Percentiles rank a stretch among this genome's conserved stretches.
Conservation (phyloP, 2,797 vertebrate genomes). For the Parambassis ranga region DNA sequence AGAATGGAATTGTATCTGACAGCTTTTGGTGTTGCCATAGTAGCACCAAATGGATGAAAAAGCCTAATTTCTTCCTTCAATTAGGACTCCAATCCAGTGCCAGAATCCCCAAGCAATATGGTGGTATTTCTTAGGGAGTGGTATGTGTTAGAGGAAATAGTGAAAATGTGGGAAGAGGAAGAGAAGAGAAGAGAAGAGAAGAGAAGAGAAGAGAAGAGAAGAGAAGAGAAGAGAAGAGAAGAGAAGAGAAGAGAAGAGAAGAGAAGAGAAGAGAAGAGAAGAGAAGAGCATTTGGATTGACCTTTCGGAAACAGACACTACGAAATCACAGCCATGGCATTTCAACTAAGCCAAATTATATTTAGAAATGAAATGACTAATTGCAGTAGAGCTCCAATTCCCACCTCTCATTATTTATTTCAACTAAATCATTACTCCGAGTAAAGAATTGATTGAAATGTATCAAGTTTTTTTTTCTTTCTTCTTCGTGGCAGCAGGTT, state of each 20-base stretch:
- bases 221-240: background rate
- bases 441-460: slow-evolving; percentile 59
- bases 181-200: too few species aligned
- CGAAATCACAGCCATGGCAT: slow-evolving; percentile 65
- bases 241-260: background rate
- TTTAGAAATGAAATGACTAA: slow-evolving; percentile 75
- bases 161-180: slow-evolving; percentile 15
- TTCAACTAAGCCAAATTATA: slow-evolving; percentile 72
- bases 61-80: background rate
- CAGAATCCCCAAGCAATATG: slow-evolving; percentile 2
- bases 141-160: slow-evolving; percentile 3
- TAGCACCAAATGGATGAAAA: slow-evolving; percentile 13
- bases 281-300: slow-evolving; percentile 49
- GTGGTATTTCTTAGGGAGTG: background rate
- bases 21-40: slow-evolving; percentile 18
- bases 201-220: background rate
- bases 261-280: slow-evolving; percentile 1
- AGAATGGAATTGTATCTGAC: background rate
- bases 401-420: slow-evolving; percentile 79
- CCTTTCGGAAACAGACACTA: slow-evolving; percentile 66
- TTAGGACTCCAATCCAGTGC: background rate
- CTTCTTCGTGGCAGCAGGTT: slow-evolving; percentile 15
- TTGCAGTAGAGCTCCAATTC: slow-evolving; percentile 75
- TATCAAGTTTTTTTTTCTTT: slow-evolving; percentile 14
- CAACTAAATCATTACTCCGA: slow-evolving; percentile 63